These are phyloP conservation scores for Atopsyche davidsoni DNA, from an alignment of 1,140 invertebrate genomes.

Conservation along the genomic window DNA sequence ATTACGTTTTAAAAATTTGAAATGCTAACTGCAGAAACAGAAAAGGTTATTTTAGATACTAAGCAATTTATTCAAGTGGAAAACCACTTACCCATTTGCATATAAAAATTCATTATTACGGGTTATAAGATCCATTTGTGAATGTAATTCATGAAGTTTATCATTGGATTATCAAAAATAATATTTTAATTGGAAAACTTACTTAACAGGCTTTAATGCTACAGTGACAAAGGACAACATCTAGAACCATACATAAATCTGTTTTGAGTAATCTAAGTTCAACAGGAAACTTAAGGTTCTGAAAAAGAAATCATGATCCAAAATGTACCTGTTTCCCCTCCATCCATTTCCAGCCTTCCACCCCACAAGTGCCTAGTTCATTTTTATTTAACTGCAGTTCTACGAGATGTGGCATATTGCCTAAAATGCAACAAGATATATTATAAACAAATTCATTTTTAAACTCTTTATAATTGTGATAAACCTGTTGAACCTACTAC, in stretches of 20 bases:
- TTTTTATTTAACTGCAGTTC: conserved; percentile 18
- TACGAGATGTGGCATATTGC: conserved; percentile 5
- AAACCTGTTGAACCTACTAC: neutral
- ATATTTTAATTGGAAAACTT: neutral
- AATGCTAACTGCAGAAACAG: neutral
- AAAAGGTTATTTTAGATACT: neutral
- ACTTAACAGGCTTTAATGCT: neutral
- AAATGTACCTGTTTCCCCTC: conserved; percentile 22
- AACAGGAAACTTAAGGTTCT: neutral
- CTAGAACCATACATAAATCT: neutral
- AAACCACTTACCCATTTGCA: neutral
- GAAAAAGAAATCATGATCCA: no score
- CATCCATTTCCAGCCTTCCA: conserved; percentile 21
- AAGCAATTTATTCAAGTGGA: neutral
- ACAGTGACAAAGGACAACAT: neutral
- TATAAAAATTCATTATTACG: no score
- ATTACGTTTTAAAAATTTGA: neutral
- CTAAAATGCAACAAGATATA: conserved; percentile 3
- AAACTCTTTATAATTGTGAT: neutral
- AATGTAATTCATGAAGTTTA: neutral
- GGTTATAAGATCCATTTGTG: neutral
- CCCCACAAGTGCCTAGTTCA: conserved; percentile 3
- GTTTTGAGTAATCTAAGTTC: neutral
- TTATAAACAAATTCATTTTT: neutral
- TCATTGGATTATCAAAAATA: neutral